Evolutionary conservation across 30 jellyfish, hydroid and myxozoan genomes (phyloP).

Genomic region (Sanderia malayensis): DNA sequence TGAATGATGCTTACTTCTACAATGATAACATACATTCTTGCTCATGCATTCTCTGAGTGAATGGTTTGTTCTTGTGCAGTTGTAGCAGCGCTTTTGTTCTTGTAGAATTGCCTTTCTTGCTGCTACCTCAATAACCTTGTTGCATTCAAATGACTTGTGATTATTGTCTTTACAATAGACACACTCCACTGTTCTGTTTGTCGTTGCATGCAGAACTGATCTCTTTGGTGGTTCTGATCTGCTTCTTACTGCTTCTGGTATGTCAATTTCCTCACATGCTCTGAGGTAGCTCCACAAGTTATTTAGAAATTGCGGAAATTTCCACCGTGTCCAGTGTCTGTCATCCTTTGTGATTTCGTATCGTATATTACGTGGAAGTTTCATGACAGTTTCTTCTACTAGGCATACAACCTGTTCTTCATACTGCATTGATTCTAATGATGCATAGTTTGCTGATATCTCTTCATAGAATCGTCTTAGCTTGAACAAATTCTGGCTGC

Average conservation of each 20-base stretch:
- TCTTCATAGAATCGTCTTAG: constrained; percentile 52
- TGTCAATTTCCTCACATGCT: constrained; percentile 43
- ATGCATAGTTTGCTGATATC: constrained; percentile 28
- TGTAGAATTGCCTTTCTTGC: constrained; percentile 36
- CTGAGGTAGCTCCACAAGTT: constrained; percentile 29
- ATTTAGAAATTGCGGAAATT: constrained; percentile 10
- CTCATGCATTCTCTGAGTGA: too few relatives aligned
- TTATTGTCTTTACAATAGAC: constrained; percentile 20
- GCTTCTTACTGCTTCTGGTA: background rate
- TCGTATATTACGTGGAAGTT: too few relatives aligned
- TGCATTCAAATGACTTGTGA: constrained; percentile 47
- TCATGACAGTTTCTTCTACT: too few relatives aligned
- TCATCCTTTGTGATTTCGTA: constrained; percentile 43
- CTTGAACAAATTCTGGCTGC: constrained; percentile 16
- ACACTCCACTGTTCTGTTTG: constrained; percentile 33
- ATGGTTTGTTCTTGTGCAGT: too few relatives aligned
- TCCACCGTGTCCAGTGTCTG: constrained; percentile 37
- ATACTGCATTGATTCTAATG: constrained; percentile 36
- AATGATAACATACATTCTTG: constrained; percentile 21
- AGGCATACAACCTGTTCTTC: constrained; percentile 38
- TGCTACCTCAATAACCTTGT: constrained; percentile 12
- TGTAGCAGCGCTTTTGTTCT: constrained; percentile 11
- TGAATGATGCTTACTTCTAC: constrained; percentile 44
- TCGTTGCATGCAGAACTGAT: constrained; percentile 24
- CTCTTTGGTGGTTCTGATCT: background rate